Base-by-base conservation (phyloP, 1,140 invertebrate species). In the Macrobrachium rosenbergii region DNA sequence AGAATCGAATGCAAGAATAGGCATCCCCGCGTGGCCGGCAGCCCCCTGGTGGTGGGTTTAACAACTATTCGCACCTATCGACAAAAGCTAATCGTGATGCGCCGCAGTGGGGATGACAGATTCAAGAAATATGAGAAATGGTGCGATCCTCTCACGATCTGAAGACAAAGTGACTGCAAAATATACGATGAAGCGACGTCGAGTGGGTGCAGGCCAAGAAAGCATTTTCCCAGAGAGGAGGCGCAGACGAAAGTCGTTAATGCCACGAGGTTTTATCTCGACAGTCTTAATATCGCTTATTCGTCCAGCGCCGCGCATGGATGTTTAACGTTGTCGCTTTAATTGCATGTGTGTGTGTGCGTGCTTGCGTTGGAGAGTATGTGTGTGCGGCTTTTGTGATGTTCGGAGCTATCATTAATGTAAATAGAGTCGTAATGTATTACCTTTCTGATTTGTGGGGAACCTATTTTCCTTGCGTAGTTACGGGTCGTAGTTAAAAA, bases 21-120 rank as follows among this genome's bases (percentile, higher is more conserved):
- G 77, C 84, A 80, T 62, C 84, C 84, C 84, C 84, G 84, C 58
- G 77, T 58, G 77, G 52, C 28, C 21, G 64, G 52, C 63, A 73
- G 77, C 62, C 83, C 84, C 84, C 84, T 86, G 84, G 84, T 86
- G 84, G 84, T 86, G 84, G 84, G 84, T 86, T 86, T 86, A 86
- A 86, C 84, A 86, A 86, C 84, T 86, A 86, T 86, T 86, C 84
- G 84, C 84, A 86, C 84, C 84, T 86, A 86, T 86, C 84, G 84
- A 86, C 84, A 86, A 86, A 86, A 86, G 84, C 45, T 86, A 86
- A 86, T 86, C 84, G 84, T 81, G 84, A 86, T 80, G 84, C 84
- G 84, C 84, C 84, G 78, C 84, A 72, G 84, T 86, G 77, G 84
- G 84, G 84, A 80, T 86, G 84, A 86, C 84, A 80, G 84, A 86